These are phyloP conservation scores for Pelecanus crispus DNA, from an alignment of 2,113 vertebrate genomes.

Conservation along the genomic window DNA sequence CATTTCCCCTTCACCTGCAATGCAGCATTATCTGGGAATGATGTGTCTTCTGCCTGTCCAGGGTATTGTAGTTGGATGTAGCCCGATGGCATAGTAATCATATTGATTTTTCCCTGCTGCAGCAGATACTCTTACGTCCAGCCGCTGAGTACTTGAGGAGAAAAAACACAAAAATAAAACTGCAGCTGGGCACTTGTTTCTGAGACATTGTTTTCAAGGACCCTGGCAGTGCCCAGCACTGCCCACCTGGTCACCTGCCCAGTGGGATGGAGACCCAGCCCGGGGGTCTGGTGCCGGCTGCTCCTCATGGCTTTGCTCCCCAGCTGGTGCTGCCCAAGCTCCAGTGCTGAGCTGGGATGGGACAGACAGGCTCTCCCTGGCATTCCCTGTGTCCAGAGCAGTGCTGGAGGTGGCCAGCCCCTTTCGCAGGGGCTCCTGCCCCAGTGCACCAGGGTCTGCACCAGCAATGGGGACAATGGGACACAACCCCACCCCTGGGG, in stretches of 20 bases:
- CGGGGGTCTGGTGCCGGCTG: fast-evolving
- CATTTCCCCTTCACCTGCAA: neutral
- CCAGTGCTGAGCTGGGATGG: fast-evolving
- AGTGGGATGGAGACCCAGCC: neutral
- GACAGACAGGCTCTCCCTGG: fast-evolving
- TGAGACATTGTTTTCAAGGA: fast-evolving
- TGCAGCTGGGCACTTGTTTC: neutral
- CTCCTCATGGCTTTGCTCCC: fast-evolving
- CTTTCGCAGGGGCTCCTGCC: fast-evolving
- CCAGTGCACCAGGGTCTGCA: fast-evolving
- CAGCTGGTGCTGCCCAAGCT: fast-evolving
- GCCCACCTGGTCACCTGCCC: fast-evolving
- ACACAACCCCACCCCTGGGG: neutral
- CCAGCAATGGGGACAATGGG: neutral
- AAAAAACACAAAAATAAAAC: neutral
- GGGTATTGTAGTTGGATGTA: neutral
- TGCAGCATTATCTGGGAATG: neutral
- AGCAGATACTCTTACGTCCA: neutral
- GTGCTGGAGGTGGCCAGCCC: fast-evolving
- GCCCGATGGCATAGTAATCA: neutral
- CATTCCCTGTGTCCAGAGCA: neutral
- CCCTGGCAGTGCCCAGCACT: too few species aligned
- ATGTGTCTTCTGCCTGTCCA: neutral
- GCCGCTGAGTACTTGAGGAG: neutral
- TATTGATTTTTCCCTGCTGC: slow-evolving; percentile 43